Conservation (phyloP, 2,888 invertebrate species). For the Notodonta ziczac region DNA sequence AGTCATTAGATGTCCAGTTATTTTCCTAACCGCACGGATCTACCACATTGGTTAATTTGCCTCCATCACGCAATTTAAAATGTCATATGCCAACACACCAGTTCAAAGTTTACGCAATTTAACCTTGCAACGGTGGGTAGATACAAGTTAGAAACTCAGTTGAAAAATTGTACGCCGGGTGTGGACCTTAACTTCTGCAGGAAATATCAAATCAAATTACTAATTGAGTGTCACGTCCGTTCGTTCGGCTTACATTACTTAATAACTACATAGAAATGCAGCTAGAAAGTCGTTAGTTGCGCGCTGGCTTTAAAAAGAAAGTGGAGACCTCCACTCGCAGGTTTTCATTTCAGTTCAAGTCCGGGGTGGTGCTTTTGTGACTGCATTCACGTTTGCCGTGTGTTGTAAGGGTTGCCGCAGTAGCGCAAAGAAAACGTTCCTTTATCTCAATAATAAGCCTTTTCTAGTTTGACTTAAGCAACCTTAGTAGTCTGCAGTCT, state of each 20-base stretch:
- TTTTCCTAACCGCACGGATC: neutral
- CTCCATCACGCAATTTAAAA: neutral
- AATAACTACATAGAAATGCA: slow-evolving; percentile 63
- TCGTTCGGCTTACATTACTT: slow-evolving; percentile 69
- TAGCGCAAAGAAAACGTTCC: slow-evolving; percentile 43
- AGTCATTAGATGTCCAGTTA: no score
- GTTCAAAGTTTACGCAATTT: neutral
- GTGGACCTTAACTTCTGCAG: slow-evolving; percentile 50
- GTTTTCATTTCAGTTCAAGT: slow-evolving; percentile 70
- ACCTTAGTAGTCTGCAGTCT: slow-evolving; percentile 2
- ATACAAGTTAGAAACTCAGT: slow-evolving; percentile 19
- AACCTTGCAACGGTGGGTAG: neutral
- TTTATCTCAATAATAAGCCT: slow-evolving; percentile 45
- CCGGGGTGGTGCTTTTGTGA: slow-evolving; percentile 55
- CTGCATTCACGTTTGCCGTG: slow-evolving; percentile 44
- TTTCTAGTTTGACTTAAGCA: slow-evolving; percentile 22
- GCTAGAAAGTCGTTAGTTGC: slow-evolving; percentile 66
- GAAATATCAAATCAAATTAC: slow-evolving; percentile 67
- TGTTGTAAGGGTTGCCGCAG: slow-evolving; percentile 51
- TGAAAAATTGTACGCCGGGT: slow-evolving; percentile 24
- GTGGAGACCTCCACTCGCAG: slow-evolving; percentile 64
- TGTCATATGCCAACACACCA: neutral
- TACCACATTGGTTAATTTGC: neutral
- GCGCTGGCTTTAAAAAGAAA: slow-evolving; percentile 69
- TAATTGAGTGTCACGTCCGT: slow-evolving; percentile 72